These are phyloP conservation scores for Rapana venosa DNA, from an alignment of 2,888 invertebrate genomes.

Conservation along the genomic window DNA sequence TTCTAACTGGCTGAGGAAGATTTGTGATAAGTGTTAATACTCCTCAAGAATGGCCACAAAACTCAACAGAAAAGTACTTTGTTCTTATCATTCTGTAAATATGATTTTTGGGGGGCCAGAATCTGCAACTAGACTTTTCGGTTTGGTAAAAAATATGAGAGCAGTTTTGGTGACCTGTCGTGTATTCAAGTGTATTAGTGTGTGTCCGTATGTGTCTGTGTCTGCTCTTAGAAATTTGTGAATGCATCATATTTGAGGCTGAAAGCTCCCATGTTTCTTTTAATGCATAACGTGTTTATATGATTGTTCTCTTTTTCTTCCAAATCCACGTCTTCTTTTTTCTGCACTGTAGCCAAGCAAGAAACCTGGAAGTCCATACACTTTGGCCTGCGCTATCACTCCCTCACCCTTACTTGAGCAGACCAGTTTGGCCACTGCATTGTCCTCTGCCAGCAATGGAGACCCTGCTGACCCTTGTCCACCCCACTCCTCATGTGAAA, in stretches of 20 bases:
- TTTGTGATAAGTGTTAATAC: no score
- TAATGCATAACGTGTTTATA: not conserved
- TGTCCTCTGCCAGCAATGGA: slow-evolving; percentile 54
- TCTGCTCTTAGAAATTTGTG: not conserved
- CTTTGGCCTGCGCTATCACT: slow-evolving; percentile 43
- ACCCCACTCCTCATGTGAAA: slow-evolving; percentile 46
- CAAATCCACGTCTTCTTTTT: not conserved
- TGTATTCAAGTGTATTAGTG: not conserved
- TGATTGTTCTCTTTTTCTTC: not conserved
- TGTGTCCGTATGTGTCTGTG: not conserved
- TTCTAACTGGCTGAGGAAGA: no score
- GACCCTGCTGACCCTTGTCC: slow-evolving; percentile 51
- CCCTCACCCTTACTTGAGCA: slow-evolving; percentile 52
- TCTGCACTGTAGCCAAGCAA: not conserved
- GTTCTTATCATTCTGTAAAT: not conserved
- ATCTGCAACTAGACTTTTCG: no score
- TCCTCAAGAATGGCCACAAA: no score
- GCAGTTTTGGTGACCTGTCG: no score
- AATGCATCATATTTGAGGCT: not conserved
- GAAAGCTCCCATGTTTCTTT: not conserved
- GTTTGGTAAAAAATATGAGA: no score
- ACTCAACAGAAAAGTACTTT: not conserved
- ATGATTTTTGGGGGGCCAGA: no score
- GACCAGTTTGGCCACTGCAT: slow-evolving; percentile 51
- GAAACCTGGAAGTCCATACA: slow-evolving; percentile 33